Evolutionary conservation across 2,888 invertebrate species (phyloP).

Genomic region (Cheilosia variabilis): DNA sequence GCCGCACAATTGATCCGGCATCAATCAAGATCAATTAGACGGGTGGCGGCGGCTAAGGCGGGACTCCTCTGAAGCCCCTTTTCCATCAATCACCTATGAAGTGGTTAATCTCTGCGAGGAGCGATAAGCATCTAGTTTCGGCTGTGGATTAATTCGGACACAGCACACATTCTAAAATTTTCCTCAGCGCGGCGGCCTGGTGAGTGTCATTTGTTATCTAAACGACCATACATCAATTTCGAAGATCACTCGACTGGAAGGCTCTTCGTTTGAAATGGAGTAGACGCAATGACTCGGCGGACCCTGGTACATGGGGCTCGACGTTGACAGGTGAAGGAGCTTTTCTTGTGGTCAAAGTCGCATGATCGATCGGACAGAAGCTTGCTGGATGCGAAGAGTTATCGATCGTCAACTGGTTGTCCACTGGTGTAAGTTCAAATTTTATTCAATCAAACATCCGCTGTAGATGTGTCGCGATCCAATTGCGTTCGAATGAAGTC

Average conservation of each 20-base stretch:
- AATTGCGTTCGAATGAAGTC: slow-evolving; percentile 67
- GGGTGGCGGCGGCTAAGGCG: slow-evolving; percentile 28
- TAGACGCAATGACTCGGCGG: slow-evolving; percentile 7
- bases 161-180: slow-evolving; percentile 12
- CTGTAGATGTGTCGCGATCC: slow-evolving; percentile 66
- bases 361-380: slow-evolving; percentile 71
- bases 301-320: slow-evolving; percentile 28
- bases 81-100: slow-evolving; percentile 63
- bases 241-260: slow-evolving; percentile 53
- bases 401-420: slow-evolving; percentile 67
- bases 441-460: slow-evolving; percentile 48
- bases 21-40: slow-evolving; percentile 71
- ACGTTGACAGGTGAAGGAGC: slow-evolving; percentile 73
- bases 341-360: slow-evolving; percentile 38
- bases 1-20: slow-evolving; percentile 58
- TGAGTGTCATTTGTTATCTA: slow-evolving; percentile 63
- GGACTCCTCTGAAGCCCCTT: slow-evolving; percentile 54
- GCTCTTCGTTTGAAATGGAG: slow-evolving; percentile 42
- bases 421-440: slow-evolving; percentile 57
- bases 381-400: slow-evolving; percentile 53
- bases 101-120: slow-evolving; percentile 58
- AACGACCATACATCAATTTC: slow-evolving; percentile 68
- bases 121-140: slow-evolving; percentile 61
- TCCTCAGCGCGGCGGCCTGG: not conserved
- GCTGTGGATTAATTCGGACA: slow-evolving; percentile 63